Evolutionary conservation across 2,113 vertebrate species (phyloP).

Genomic region (Rattus rattus): DNA sequence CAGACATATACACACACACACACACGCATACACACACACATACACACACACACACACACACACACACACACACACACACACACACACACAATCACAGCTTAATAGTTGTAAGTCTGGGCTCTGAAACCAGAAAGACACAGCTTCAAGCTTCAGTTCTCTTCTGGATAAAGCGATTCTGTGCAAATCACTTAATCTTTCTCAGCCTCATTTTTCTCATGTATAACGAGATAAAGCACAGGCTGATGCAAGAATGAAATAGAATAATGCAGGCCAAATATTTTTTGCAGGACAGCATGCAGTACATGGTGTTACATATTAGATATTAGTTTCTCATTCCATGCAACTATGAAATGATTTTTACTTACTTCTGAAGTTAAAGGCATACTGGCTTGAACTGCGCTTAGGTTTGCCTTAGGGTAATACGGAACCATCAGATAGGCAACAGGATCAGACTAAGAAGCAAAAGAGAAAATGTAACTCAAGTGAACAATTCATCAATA

Average conservation of each 20-base stretch:
- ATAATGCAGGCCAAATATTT: constrained; percentile 19
- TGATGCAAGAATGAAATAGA: neutral
- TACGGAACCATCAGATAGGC: constrained; percentile 91
- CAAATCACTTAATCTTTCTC: constrained; percentile 29
- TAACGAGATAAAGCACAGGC: constrained; percentile 12
- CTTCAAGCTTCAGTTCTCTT: constrained; percentile 28
- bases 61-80: no score
- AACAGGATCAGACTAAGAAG: constrained; percentile 88
- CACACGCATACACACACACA: no score
- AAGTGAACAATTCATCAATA: constrained; percentile 47
- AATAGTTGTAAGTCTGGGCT: neutral
- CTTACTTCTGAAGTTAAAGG: constrained; percentile 88
- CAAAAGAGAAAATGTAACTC: constrained; percentile 50
- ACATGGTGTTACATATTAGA: neutral
- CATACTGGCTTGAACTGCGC: constrained; percentile 83
- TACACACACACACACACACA: no score
- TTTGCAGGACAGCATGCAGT: neutral
- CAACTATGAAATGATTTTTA: constrained; percentile 47
- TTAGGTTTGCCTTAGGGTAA: constrained; percentile 86
- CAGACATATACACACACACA: neutral
- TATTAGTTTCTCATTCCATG: constrained; percentile 41
- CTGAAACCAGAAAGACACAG: constrained; percentile 30
- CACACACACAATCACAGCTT: no score
- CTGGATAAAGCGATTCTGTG: neutral
- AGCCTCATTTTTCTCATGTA: constrained; percentile 45